These are phyloP conservation scores for Ammospiza nelsoni DNA, from an alignment of 2,113 vertebrate species.

Conservation along the genomic window DNA sequence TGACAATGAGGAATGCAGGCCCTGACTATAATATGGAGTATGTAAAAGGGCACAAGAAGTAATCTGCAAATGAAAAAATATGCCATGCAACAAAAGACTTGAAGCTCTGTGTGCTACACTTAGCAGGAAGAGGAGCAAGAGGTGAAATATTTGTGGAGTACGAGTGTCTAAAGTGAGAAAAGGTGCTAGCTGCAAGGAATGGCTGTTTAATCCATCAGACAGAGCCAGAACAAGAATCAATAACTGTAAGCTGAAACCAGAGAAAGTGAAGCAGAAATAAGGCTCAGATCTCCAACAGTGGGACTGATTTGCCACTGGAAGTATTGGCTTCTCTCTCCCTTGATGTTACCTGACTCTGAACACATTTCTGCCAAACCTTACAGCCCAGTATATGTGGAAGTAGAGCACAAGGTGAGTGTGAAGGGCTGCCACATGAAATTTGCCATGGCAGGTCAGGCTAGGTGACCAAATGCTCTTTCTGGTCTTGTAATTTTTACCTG, in stretches of 20 bases:
- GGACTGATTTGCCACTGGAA: conserved; percentile 20
- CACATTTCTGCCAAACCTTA: conserved; percentile 23
- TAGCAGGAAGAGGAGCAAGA: conserved; percentile 19
- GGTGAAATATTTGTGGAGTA: conserved; percentile 24
- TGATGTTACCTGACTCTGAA: neutral
- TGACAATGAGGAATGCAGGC: neutral
- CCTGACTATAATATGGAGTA: neutral
- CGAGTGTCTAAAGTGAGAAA: conserved; percentile 12
- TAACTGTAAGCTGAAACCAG: conserved; percentile 35
- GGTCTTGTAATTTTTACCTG: neutral
- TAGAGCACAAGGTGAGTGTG: neutral
- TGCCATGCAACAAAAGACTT: neutral
- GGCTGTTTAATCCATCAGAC: conserved; percentile 36
- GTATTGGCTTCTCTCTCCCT: neutral
- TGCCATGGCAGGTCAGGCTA: fast-evolving
- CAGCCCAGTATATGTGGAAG: neutral
- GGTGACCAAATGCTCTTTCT: neutral
- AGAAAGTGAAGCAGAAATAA: conserved; percentile 38
- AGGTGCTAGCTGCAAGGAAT: neutral
- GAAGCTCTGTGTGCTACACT: neutral
- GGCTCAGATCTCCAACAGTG: neutral
- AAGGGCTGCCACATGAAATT: neutral
- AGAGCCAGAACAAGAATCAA: conserved; percentile 20
- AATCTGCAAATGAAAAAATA: neutral
- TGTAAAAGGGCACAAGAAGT: neutral